A percentile compares a stretch with the other conserved stretches of the same genome.
These are phyloP conservation scores for Molossus molossus DNA, from an alignment of 2,797 vertebrate genomes.

Conservation along the genomic window DNA sequence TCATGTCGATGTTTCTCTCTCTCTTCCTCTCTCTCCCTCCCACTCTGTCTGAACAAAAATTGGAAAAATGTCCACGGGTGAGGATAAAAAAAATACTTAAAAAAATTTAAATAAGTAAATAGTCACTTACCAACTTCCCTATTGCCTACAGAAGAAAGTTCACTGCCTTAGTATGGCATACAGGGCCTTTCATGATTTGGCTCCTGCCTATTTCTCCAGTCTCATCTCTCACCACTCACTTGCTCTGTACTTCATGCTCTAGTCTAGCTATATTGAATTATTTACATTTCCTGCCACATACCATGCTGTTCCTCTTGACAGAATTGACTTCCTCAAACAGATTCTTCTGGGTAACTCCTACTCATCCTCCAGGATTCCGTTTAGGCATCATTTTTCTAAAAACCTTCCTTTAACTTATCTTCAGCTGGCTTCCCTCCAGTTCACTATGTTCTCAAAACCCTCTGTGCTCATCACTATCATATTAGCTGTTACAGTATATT, in stretches of 20 bases:
- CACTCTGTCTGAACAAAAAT: too few relatives aligned
- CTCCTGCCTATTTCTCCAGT: not conserved
- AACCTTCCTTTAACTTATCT: constrained; percentile 44
- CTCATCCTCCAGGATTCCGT: constrained; percentile 28
- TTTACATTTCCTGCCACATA: not conserved
- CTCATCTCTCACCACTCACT: constrained; percentile 5
- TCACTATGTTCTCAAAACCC: constrained; percentile 52
- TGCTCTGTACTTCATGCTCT: constrained; percentile 26
- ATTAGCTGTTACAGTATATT: not conserved
- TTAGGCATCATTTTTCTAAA: constrained; percentile 14
- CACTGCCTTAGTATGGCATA: not conserved
- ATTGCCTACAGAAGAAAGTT: not conserved
- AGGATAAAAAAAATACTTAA: too few relatives aligned
- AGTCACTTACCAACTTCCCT: not conserved
- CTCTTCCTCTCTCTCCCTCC: too few relatives aligned
- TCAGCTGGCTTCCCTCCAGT: constrained; percentile 29
- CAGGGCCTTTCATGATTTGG: not conserved
- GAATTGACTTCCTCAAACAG: constrained; percentile 13
- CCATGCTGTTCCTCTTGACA: not conserved
- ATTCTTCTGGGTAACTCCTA: not conserved
- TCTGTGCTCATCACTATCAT: not conserved
- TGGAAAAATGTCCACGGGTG: too few relatives aligned
- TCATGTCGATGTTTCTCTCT: too few relatives aligned
- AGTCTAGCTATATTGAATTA: not conserved
- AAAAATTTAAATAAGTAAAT: not conserved